These are phyloP conservation scores for Metacarcinus magister DNA, from an alignment of 2,888 invertebrate species.

Conservation along the genomic window DNA sequence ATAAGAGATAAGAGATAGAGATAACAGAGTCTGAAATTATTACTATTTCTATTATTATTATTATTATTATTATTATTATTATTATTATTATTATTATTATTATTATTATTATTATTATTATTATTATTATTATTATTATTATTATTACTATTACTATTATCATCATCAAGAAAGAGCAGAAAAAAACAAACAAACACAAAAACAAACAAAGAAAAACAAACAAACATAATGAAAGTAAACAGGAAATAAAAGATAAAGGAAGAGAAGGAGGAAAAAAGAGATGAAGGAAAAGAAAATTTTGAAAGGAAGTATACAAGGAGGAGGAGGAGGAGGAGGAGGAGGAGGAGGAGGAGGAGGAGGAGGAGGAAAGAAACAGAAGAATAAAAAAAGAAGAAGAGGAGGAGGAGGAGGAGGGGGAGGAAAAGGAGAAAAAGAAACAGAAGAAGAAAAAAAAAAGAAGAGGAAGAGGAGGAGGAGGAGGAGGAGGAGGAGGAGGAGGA, in stretches of 20 bases:
- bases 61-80: too few species aligned
- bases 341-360: not conserved
- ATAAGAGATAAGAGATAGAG: not conserved
- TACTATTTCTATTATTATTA: too few species aligned
- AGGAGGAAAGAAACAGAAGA: not conserved
- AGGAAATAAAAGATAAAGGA: not conserved
- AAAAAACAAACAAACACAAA: too few species aligned
- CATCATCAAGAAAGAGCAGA: too few species aligned
- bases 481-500: not conserved
- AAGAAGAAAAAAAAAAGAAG: not conserved
- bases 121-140: too few species aligned
- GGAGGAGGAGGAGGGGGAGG: not conserved
- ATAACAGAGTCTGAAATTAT: not conserved
- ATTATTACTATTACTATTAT: too few species aligned
- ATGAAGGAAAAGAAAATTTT: not conserved
- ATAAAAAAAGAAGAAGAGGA: not conserved
- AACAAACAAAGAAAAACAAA: too few species aligned
- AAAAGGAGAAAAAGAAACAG: not conserved
- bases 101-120: too few species aligned
- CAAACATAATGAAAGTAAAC: not conserved
- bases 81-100: too few species aligned
- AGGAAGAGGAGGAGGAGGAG: conserved; percentile 34
- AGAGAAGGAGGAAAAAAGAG: not conserved
- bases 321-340: not conserved
- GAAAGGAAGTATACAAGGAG: not conserved